Evolutionary conservation across 37 sponge, comb jelly and placozoan species (phyloP).

Genomic region (Spongilla lacustris): DNA sequence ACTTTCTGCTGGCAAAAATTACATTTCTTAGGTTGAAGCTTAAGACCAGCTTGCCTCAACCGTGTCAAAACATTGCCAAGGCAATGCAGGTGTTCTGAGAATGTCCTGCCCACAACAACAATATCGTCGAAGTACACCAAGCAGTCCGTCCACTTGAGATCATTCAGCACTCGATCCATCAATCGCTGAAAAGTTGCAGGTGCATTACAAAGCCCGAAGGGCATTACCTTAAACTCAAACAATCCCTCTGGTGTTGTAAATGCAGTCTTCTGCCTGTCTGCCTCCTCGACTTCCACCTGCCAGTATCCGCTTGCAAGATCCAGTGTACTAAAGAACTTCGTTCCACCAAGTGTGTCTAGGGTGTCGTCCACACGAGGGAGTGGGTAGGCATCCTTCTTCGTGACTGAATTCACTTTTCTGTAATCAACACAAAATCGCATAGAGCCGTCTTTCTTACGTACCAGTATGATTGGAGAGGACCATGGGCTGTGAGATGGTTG

Average conservation of each 20-base stretch:
- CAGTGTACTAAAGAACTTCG: conserved; percentile 29
- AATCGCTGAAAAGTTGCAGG: conserved; percentile 27
- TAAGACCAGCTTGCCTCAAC: conserved; percentile 30
- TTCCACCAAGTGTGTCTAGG: conserved; percentile 14
- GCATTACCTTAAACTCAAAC: conserved; percentile 49
- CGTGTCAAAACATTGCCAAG: conserved; percentile 9
- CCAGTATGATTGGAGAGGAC: conserved; percentile 33
- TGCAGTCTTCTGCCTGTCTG: conserved; percentile 37
- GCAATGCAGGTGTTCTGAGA: conserved; percentile 35
- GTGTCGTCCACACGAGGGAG: conserved; percentile 45
- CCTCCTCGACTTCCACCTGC: conserved; percentile 34
- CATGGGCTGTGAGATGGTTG: conserved; percentile 20
- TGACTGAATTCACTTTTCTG: conserved; percentile 28
- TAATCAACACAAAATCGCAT: conserved; percentile 37
- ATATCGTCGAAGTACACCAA: conserved; percentile 54
- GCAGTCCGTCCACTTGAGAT: conserved; percentile 10
- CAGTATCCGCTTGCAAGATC: conserved; percentile 49
- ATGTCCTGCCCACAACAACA: conserved; percentile 26
- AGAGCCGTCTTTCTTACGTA: conserved; percentile 20
- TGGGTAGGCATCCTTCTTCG: conserved; percentile 44
- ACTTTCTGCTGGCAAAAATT: conserved; percentile 5
- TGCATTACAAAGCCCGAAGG: conserved; percentile 34
- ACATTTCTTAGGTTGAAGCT: conserved; percentile 50
- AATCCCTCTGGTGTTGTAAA: conserved; percentile 49
- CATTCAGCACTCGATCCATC: conserved; percentile 38